A percentile compares a stretch with the other conserved stretches of the same genome.
Conservation (phyloP, 2,888 invertebrate genomes). For the Disparrhopalites patrizii region DNA sequence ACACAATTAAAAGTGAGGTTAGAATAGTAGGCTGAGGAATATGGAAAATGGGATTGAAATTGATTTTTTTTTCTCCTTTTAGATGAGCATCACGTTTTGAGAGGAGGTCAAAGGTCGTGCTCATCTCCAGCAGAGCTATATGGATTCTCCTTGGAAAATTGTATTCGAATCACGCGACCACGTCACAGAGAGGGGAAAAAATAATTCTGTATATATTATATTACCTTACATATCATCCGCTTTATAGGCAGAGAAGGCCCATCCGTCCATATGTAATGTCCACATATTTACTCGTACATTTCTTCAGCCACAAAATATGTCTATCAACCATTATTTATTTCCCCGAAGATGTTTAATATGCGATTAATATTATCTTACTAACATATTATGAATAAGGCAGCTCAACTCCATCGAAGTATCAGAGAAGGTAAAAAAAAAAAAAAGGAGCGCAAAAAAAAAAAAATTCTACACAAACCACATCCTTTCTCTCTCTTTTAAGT, state of each 20-base stretch:
- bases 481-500: constrained; percentile 7
- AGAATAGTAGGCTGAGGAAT: not conserved
- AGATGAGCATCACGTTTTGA: constrained; percentile 44
- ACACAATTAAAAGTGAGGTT: constrained; percentile 3
- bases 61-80: constrained; percentile 33
- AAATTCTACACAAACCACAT: not conserved
- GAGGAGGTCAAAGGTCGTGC: constrained; percentile 47
- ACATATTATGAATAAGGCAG: constrained; percentile 20
- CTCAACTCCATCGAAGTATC: not conserved
- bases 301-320: constrained; percentile 43
- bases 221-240: not conserved
- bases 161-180: constrained; percentile 48
- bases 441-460: not conserved
- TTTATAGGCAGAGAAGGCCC: too few relatives aligned
- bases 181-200: too few relatives aligned
- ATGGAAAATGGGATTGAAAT: constrained; percentile 34
- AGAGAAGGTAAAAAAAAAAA: not conserved
- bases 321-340: constrained; percentile 47
- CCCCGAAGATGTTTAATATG: constrained; percentile 35
- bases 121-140: constrained; percentile 48
- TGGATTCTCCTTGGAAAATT: constrained; percentile 43
- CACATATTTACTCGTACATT: too few relatives aligned
- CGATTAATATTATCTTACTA: constrained; percentile 41
- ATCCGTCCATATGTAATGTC: too few relatives aligned
- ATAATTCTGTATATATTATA: too few relatives aligned